These are phyloP conservation scores for Barbus barbus DNA, from an alignment of 2,113 vertebrate genomes.

Conservation along the genomic window DNA sequence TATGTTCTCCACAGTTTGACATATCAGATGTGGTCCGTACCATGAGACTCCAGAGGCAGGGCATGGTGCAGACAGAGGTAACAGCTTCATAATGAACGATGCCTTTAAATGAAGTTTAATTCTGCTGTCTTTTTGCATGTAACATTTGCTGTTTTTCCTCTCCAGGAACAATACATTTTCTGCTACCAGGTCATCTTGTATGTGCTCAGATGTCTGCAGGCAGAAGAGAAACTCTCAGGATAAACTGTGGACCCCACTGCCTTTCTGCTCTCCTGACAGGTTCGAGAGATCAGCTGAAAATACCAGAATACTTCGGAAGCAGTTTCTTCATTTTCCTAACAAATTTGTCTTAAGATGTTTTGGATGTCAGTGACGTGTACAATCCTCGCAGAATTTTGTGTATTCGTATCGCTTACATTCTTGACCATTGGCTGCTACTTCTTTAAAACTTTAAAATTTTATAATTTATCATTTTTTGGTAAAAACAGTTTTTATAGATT, in stretches of 20 bases:
- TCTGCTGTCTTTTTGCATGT: neutral
- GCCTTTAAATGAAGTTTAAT: neutral
- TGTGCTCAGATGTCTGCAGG: constrained; percentile 90
- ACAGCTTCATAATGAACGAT: neutral
- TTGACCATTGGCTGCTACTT: constrained; percentile 64
- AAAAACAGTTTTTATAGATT: constrained; percentile 54
- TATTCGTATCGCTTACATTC: constrained; percentile 62
- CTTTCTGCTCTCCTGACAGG: neutral
- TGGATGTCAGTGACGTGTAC: constrained; percentile 58
- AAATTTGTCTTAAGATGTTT: constrained; percentile 58
- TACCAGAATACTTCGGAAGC: too few relatives aligned
- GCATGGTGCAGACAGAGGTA: constrained; percentile 98
- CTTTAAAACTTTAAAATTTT: constrained; percentile 72
- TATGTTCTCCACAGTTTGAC: constrained; percentile 81
- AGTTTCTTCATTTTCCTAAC: too few relatives aligned
- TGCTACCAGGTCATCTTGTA: constrained; percentile 97
- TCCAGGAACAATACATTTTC: constrained; percentile 95
- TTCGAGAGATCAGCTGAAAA: constrained; percentile 46
- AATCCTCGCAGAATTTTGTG: constrained; percentile 55
- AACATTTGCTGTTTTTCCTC: neutral
- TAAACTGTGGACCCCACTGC: constrained; percentile 47
- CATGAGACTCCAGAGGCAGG: constrained; percentile 94
- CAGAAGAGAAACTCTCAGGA: constrained; percentile 83
- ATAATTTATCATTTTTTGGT: constrained; percentile 57
- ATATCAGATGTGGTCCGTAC: constrained; percentile 90